Evolutionary conservation across 1,140 invertebrate species (phyloP).

Genomic region (Amyelois transitella): DNA sequence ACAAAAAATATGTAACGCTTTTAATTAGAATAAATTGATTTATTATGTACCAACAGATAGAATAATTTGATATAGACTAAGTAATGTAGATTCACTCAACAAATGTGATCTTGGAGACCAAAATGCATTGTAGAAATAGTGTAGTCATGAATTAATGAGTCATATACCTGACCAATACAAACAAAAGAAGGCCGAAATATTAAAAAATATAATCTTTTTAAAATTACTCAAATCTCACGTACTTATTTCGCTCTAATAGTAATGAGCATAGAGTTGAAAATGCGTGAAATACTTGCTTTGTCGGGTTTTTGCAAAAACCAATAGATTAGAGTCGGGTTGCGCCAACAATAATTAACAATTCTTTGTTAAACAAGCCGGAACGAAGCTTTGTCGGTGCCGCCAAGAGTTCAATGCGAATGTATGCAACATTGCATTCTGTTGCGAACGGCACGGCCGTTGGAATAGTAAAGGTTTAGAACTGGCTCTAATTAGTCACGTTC

Average conservation of each 20-base stretch:
- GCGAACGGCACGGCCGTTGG: not conserved
- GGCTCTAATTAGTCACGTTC: not conserved
- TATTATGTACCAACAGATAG: slow-evolving; percentile 44
- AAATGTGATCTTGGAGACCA: no score
- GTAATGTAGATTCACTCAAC: not conserved
- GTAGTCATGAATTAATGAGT: no score
- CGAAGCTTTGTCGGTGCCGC: slow-evolving; percentile 42
- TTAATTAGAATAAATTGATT: slow-evolving; percentile 75
- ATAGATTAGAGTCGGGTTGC: slow-evolving; percentile 21
- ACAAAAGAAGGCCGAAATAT: no score
- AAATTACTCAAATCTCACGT: no score
- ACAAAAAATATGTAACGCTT: slow-evolving; percentile 72
- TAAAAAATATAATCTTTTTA: no score
- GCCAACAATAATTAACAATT: slow-evolving; percentile 39
- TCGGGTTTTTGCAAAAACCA: slow-evolving; percentile 6
- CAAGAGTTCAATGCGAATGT: slow-evolving; percentile 16
- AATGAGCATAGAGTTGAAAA: not conserved
- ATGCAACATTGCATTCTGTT: slow-evolving; percentile 3
- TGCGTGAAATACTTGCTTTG: not conserved
- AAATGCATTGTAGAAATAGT: no score
- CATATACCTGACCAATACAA: not conserved
- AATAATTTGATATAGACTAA: not conserved
- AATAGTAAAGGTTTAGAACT: not conserved
- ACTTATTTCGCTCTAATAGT: not conserved
- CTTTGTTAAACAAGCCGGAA: slow-evolving; percentile 51